phyloP scores from a whole-genome alignment of 2,113 vertebrate genomes.

The Mustela lutreola region DNA sequence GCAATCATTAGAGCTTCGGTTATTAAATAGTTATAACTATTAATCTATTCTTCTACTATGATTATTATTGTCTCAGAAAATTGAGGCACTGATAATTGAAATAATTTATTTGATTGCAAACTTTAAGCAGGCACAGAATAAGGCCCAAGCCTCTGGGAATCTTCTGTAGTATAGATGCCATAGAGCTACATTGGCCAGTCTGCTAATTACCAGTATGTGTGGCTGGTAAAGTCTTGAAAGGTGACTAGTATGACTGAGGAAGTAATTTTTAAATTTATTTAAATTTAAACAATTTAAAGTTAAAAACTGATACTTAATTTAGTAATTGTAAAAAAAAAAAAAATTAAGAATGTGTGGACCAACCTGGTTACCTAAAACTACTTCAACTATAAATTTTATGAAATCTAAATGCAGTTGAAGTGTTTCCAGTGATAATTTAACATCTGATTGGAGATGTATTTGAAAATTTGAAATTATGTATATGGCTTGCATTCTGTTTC shows the following conservation, averaged over 20 bases:
- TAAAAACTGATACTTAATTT: neutral
- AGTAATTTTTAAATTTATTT: neutral
- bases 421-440: constrained; percentile 37
- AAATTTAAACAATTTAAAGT: constrained; percentile 29
- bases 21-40: neutral
- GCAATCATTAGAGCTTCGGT: neutral
- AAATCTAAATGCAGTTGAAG: neutral
- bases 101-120: constrained; percentile 5
- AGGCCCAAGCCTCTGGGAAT: neutral
- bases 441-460: constrained; percentile 49
- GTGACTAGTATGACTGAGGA: neutral
- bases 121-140: neutral
- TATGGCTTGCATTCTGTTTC: constrained; percentile 10
- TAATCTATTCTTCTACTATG: neutral
- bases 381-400: constrained; percentile 20
- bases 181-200: neutral
- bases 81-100: neutral
- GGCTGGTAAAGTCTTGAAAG: neutral
- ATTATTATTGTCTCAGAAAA: constrained; percentile 54
- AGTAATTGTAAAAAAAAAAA: constrained; percentile 14
- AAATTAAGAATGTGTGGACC: neutral
- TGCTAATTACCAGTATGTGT: neutral
- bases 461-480: neutral
- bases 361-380: constrained; percentile 4
- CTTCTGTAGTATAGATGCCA: neutral